Evolutionary conservation across 2,113 vertebrate genomes (phyloP), one percentile per base, ranked within the genome.

Genomic region (Pitta sordida): DNA sequence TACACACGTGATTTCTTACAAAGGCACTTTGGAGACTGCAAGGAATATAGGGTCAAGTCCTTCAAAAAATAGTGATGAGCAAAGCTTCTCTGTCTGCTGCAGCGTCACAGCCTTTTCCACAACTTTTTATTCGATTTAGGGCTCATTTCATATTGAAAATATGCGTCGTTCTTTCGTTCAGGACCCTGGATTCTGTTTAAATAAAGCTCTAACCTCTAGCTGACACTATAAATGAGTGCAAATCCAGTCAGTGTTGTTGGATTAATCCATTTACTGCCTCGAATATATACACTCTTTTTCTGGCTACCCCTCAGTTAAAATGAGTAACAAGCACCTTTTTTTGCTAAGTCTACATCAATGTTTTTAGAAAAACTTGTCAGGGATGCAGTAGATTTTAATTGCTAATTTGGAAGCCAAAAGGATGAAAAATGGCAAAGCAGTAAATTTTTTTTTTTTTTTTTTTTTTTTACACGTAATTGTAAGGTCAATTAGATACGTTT

Each of bases 211-310:
- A 81, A 51, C 76, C 79, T 94, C 63, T 90, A 77, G 77, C 76
- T 88, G 83, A 84, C 88, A 60, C 39, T 46, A n/a, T 86, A 94
- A 93, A 93, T 75, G 15, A 94, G 94, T 93, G 74, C 76, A 94
- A 73, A 94, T 88, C 43, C 59, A 88, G 80, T 78, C 68, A 92
- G 10, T 86, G 41, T 77, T 18, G 39, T 60, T 88, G 68, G 48
- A 52, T 92, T 95, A 95, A 96, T 84, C 80, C 29, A 86, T 83
- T 88, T 94, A 82, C 51, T 86, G 29, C 32, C 32, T 94, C 78
- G 73, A 86, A 89, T 70, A 68, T 86, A 17, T 81, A 62, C 3
- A 19, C 11, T 68, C 11, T 75, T 94, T 90, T 90, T 79, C 91
- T 92, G 76, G 12, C 52, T 91, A 36, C 30, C 51, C 13, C 56